Base-by-base conservation (phyloP, 23 tunicate genomes). In the Styela clava region DNA sequence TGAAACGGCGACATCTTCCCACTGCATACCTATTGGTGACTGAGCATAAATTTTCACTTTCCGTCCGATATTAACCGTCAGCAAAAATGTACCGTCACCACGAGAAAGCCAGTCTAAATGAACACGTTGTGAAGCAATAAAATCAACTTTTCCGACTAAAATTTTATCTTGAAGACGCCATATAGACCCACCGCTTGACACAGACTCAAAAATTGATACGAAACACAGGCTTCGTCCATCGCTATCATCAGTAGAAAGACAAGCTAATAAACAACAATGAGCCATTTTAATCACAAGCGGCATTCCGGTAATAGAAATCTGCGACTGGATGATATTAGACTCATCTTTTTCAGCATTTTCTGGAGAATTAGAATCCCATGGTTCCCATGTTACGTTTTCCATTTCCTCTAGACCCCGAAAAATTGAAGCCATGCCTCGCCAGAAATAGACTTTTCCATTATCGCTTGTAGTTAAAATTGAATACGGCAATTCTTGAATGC, bases 81-180 rank as follows among this genome's bases (percentile, higher is more conserved):
- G 84, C 33, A 87, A 85, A 68, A 87, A 93, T n/a, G 89, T 78
- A 31, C 93, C 98, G 29, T 93, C 90, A 68, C 88, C 89, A 1
- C 79, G 52, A 2, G 92, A 93, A 9, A 93, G 84, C 98, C 98
- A 93, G 33, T 88, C 93, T 26, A 93, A 76, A 83, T 93, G 89
- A 26, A 73, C 63, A 31, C 81, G 52, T 61, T 30, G n/a, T 24
- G 56, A 21, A 3, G 64, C 16, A 3, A 35, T 61, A 16, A 25
- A 16, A 31, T 71, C 76, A 27, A 35, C 34, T 16, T 24, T 61
- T 23, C 31, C 76, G 44, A 73, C 83, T 30, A 52, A 34, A 23
- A 91, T 64, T 16, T n/a, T 26, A 74, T 83, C 97, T 52, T 91
- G 97, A 28, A 74, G 69, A 21, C 83, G 78, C 97, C 97, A 91